A percentile compares a stretch with the other conserved stretches of the same genome.
Conservation (phyloP, 2,888 invertebrate species). For the Seira ritae region DNA sequence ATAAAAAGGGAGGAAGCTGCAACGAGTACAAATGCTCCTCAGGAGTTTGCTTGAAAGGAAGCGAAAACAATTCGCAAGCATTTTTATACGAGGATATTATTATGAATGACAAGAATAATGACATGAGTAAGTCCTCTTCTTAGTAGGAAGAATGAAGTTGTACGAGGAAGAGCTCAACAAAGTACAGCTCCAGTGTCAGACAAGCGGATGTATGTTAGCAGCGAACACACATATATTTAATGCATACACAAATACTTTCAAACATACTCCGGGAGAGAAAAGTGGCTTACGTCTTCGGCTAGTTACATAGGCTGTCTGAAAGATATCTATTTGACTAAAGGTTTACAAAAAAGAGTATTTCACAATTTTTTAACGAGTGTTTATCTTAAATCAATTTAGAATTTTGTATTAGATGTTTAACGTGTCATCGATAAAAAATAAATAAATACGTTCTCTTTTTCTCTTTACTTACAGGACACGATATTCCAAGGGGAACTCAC, state of each 20-base stretch:
- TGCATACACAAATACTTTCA: too few species aligned
- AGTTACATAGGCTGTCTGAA: too few species aligned
- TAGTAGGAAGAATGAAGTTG: constrained; percentile 12
- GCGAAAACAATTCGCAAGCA: not conserved
- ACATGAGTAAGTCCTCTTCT: not conserved
- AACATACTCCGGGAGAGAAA: too few species aligned
- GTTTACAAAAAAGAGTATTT: too few species aligned
- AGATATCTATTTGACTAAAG: too few species aligned
- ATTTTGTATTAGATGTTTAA: not conserved
- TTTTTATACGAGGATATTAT: constrained; percentile 7
- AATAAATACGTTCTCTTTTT: not conserved
- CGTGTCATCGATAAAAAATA: not conserved
- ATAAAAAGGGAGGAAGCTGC: too few species aligned
- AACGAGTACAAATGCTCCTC: too few species aligned
- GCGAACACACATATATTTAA: too few species aligned
- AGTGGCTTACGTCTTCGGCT: too few species aligned
- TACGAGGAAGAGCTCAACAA: not conserved
- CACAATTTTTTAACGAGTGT: constrained; percentile 3
- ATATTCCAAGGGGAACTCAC: not conserved
- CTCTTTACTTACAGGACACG: not conserved
- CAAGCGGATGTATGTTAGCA: too few species aligned
- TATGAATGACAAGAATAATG: constrained; percentile 13
- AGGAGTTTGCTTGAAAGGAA: not conserved
- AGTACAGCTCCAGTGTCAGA: too few species aligned
- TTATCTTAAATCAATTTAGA: not conserved